Conservation (phyloP, 2,113 vertebrate genomes). For the Aleadryas rufinucha region DNA sequence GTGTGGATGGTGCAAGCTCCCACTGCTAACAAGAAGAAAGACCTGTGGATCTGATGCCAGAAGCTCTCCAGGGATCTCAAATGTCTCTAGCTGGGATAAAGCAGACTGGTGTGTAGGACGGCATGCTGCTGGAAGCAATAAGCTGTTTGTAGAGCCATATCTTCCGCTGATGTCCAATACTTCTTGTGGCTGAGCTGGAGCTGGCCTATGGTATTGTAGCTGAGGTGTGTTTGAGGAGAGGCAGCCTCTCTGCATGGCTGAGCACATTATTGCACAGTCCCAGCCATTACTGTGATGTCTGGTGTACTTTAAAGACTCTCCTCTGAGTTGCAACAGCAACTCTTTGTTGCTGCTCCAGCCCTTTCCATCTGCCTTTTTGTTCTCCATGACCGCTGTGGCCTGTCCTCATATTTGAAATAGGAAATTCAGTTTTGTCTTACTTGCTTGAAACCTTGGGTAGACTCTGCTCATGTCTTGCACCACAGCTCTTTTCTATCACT, state of each 20-base stretch:
- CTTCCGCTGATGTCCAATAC: neutral
- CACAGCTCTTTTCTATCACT: neutral
- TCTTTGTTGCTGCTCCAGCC: neutral
- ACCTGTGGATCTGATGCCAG: neutral
- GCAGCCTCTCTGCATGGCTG: neutral
- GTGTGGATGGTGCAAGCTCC: neutral
- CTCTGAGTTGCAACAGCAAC: neutral
- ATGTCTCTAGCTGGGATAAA: neutral
- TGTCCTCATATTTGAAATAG: neutral
- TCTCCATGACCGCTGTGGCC: neutral
- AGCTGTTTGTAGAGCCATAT: neutral
- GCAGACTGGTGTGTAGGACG: neutral
- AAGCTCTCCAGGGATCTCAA: neutral
- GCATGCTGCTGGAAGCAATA: neutral
- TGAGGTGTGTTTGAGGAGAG: neutral
- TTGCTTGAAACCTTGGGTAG: neutral
- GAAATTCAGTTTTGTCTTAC: neutral
- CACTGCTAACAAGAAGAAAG: neutral
- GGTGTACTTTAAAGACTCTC: neutral
- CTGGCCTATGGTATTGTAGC: neutral
- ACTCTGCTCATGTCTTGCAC: neutral
- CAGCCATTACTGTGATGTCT: neutral
- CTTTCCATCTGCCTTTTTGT: neutral
- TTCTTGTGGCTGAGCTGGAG: neutral
- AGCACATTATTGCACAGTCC: neutral